Evolutionary conservation across 2,797 vertebrate genomes (phyloP).

Genomic region (Pyrrhura leucotis): DNA sequence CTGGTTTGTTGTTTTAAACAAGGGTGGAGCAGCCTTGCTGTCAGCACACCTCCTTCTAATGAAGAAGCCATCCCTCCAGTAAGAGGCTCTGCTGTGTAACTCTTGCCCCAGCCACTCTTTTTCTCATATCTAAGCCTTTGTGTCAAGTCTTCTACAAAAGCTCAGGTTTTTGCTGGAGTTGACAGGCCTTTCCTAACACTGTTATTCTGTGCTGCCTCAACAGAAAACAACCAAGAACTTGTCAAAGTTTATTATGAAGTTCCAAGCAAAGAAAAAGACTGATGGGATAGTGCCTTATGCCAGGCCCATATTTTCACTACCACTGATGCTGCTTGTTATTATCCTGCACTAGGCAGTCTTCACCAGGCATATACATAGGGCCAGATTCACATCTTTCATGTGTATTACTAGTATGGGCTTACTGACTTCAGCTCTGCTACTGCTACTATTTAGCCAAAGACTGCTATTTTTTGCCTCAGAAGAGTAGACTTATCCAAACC

Average conservation of each 20-base stretch:
- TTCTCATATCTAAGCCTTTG: background rate
- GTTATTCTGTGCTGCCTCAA: background rate
- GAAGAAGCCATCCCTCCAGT: background rate
- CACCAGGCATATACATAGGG: background rate
- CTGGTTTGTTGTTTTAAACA: background rate
- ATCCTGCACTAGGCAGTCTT: background rate
- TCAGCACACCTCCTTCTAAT: background rate
- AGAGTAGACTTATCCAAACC: background rate
- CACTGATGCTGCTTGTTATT: background rate
- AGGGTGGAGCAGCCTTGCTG: background rate
- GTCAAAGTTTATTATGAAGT: slow-evolving; percentile 34
- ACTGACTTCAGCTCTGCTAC: background rate
- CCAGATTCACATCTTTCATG: background rate
- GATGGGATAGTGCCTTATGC: background rate
- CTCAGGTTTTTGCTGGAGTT: background rate
- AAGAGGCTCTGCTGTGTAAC: background rate
- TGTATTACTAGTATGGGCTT: background rate
- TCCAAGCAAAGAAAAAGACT: background rate
- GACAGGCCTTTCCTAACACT: slow-evolving; percentile 12
- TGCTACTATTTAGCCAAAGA: background rate
- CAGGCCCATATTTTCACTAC: background rate
- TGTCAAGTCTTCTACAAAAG: background rate
- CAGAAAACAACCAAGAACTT: background rate
- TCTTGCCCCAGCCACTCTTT: background rate
- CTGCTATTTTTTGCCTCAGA: background rate